A percentile compares a stretch with the other conserved stretches of the same genome.
Evolutionary conservation across 2,113 vertebrate species (phyloP).

Genomic region (Sapajus apella): DNA sequence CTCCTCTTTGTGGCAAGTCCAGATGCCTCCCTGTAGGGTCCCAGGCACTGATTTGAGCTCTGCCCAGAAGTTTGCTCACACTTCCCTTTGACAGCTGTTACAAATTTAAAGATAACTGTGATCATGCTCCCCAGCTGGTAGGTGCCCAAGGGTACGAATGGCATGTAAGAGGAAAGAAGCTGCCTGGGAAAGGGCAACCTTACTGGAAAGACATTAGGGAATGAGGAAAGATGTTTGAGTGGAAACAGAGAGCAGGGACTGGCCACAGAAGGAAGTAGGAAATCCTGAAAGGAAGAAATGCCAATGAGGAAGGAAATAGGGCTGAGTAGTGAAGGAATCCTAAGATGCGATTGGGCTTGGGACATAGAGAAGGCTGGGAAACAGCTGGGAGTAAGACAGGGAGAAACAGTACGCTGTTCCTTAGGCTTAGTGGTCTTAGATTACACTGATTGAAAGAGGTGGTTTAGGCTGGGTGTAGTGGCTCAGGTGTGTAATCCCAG

Average conservation of each 20-base stretch:
- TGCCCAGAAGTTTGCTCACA: background rate
- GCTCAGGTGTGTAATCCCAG: too few relatives aligned
- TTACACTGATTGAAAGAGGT: background rate
- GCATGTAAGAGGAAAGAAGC: background rate
- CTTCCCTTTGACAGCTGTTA: background rate
- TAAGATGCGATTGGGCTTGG: background rate
- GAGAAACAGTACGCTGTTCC: background rate
- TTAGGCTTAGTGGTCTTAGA: background rate
- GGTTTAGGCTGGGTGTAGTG: background rate
- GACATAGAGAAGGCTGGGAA: background rate
- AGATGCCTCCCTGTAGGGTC: background rate
- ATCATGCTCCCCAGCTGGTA: background rate
- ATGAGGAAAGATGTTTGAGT: background rate
- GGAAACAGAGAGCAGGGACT: background rate
- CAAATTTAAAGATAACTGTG: background rate
- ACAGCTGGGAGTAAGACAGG: background rate
- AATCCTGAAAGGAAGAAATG: background rate
- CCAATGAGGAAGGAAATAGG: background rate
- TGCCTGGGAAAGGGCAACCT: background rate
- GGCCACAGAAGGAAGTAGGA: background rate
- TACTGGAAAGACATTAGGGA: background rate
- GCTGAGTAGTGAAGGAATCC: background rate
- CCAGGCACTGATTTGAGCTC: background rate
- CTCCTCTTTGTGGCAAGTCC: background rate
- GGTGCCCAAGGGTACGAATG: background rate